A percentile compares a stretch with the other conserved stretches of the same genome.
phyloP scores from a whole-genome alignment of 1,140 invertebrate species.

The Drosophila albomicans region DNA sequence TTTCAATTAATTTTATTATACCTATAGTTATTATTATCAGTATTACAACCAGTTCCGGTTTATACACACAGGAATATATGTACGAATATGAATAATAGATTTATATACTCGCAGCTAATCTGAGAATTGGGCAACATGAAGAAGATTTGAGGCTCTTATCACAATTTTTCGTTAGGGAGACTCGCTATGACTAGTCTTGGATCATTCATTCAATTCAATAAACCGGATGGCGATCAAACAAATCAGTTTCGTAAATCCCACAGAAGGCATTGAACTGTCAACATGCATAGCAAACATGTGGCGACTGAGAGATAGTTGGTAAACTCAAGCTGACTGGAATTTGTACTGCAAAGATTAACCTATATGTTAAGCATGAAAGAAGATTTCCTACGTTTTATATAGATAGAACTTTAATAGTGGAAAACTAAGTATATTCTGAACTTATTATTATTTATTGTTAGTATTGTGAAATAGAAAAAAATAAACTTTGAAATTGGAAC shows the following conservation, averaged over 20 bases:
- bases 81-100: not conserved
- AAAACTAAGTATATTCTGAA: not conserved
- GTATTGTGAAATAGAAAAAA: not conserved
- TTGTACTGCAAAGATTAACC: constrained; percentile 69
- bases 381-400: constrained; percentile 3
- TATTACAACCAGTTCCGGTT: constrained; percentile 62
- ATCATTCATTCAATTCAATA: constrained; percentile 53
- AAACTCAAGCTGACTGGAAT: constrained; percentile 53
- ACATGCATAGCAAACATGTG: constrained; percentile 40
- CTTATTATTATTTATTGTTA: not conserved
- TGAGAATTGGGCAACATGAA: constrained; percentile 25
- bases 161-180: constrained; percentile 30
- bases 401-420: not conserved
- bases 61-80: not conserved
- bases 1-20: constrained; percentile 39
- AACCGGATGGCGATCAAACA: constrained; percentile 39
- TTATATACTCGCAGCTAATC: constrained; percentile 16
- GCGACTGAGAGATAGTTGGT: constrained; percentile 57
- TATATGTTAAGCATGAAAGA: constrained; percentile 30
- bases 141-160: constrained; percentile 42
- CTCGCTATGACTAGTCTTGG: constrained; percentile 54
- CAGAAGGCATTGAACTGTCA: constrained; percentile 68
- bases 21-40: constrained; percentile 20
- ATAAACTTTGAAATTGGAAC: no score
- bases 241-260: constrained; percentile 53